A percentile compares a stretch with the other conserved stretches of the same genome.
Conservation (phyloP, 2,113 vertebrate species). For the Agelaius tricolor region DNA sequence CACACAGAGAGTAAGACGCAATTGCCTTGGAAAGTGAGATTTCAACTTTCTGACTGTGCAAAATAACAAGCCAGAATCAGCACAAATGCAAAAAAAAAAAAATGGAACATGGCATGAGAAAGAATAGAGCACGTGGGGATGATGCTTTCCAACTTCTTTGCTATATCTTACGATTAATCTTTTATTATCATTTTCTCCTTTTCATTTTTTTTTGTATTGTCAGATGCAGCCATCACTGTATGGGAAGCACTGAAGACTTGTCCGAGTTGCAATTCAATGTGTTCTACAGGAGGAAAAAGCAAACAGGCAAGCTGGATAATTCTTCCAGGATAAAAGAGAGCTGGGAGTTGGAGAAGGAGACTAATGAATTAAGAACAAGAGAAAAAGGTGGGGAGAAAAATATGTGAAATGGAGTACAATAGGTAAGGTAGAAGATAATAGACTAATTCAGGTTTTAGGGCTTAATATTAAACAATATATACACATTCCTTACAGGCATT, state of each 20-base stretch:
- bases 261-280: background rate
- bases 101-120: rapidly evolving
- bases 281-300: background rate
- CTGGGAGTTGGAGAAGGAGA: background rate
- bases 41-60: background rate
- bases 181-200: background rate
- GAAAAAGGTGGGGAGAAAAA: background rate
- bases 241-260: background rate
- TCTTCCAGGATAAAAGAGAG: background rate
- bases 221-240: background rate
- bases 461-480: background rate
- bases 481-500: background rate
- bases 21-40: background rate
- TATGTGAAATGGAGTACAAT: background rate
- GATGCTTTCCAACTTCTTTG: background rate
- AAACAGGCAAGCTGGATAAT: background rate
- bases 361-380: background rate
- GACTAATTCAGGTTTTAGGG: background rate
- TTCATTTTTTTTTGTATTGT: background rate
- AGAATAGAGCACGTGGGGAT: background rate
- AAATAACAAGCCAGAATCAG: background rate
- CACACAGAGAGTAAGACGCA: background rate
- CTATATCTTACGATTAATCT: rapidly evolving
- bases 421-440: background rate
- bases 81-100: background rate